Evolutionary conservation across 2,113 vertebrate genomes (phyloP).

Genomic region (Chamaea fasciata): DNA sequence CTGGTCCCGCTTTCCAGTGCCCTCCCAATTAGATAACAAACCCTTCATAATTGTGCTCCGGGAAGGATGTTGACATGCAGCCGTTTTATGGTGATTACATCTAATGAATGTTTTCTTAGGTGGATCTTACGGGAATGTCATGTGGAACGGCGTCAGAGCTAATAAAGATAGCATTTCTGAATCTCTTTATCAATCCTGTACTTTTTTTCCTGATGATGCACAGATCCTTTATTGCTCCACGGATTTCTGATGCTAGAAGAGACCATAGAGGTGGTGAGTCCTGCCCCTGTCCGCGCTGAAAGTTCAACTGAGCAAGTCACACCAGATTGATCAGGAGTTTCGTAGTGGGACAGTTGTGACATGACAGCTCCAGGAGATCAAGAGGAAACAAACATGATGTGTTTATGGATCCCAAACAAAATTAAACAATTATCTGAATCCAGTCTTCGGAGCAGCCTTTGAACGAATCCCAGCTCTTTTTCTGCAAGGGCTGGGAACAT

Average conservation of each 20-base stretch:
- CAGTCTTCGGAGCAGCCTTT: conserved; percentile 43
- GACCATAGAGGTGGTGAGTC: background rate
- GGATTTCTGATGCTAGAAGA: background rate
- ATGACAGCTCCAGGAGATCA: conserved; percentile 3
- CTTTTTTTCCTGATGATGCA: background rate
- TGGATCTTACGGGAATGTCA: background rate
- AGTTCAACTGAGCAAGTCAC: background rate
- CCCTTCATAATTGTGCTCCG: background rate
- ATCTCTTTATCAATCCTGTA: background rate
- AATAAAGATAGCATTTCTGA: background rate
- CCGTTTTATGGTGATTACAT: background rate
- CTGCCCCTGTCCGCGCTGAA: background rate
- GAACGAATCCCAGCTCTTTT: background rate
- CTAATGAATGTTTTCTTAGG: background rate
- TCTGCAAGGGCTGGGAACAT: background rate
- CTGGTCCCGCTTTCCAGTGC: background rate
- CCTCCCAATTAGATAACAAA: background rate
- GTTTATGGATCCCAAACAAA: conserved; percentile 7
- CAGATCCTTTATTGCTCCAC: background rate
- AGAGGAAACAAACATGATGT: background rate
- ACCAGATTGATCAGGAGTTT: background rate
- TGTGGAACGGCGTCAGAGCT: background rate
- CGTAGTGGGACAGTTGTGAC: background rate
- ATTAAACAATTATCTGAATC: conserved; percentile 46
- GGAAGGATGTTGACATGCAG: background rate